Evolutionary conservation across 1,140 invertebrate species (phyloP).

Genomic region (Musca vetustissima): DNA sequence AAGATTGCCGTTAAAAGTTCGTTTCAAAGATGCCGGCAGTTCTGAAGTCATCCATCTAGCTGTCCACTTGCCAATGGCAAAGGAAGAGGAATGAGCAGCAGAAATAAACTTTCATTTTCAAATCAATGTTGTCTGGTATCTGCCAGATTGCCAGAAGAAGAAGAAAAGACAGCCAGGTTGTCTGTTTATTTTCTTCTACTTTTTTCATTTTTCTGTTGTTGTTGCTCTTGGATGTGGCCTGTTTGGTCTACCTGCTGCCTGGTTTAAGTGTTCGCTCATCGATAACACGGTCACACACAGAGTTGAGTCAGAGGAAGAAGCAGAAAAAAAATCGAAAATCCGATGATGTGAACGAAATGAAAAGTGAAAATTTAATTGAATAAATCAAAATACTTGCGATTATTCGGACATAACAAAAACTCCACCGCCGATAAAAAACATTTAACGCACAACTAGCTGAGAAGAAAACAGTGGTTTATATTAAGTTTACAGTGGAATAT

Average conservation of each 20-base stretch:
- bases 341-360: slow-evolving; percentile 20
- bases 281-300: slow-evolving; percentile 2
- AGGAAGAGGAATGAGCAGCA: not conserved
- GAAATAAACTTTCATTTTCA: slow-evolving; percentile 19
- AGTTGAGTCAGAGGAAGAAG: not conserved
- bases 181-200: too few relatives aligned
- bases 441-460: not conserved
- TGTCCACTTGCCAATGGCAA: not conserved
- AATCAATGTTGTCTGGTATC: slow-evolving; percentile 21
- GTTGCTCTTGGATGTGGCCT: too few relatives aligned
- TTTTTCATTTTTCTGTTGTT: not conserved
- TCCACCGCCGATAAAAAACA: not conserved
- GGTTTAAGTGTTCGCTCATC: slow-evolving; percentile 10
- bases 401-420: slow-evolving; percentile 19
- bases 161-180: too few relatives aligned
- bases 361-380: slow-evolving; percentile 24
- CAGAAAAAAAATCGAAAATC: not conserved
- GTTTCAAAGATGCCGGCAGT: slow-evolving; percentile 11
- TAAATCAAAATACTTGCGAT: slow-evolving; percentile 23
- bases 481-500: too few relatives aligned
- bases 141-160: not conserved
- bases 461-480: not conserved
- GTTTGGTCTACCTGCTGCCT: slow-evolving; percentile 3
- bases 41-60: not conserved
- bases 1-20: not conserved